These are phyloP conservation scores for Cladopsammia gracilis DNA, from an alignment of 64 coral and sea anemone species.

Conservation along the genomic window DNA sequence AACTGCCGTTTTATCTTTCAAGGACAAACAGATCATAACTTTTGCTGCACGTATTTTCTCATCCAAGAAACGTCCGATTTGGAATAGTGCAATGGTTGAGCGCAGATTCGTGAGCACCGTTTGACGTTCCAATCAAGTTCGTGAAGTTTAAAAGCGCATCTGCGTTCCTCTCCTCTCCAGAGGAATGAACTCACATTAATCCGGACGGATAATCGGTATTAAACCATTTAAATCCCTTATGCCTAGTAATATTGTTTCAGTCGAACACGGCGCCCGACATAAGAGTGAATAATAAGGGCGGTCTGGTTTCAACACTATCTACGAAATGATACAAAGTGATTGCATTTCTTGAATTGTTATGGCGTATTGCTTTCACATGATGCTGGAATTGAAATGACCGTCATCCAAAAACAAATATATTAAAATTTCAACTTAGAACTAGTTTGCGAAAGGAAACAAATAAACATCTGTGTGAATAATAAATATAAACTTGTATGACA, in stretches of 20 bases:
- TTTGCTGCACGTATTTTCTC: background rate
- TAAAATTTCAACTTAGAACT: background rate
- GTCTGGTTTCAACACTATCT: slow-evolving; percentile 46
- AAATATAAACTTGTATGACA: background rate
- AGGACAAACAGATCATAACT: background rate
- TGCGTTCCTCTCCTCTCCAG: background rate
- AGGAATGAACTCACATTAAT: slow-evolving; percentile 19
- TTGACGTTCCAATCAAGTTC: background rate
- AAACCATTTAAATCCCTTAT: slow-evolving; percentile 10
- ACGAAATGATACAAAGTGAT: slow-evolving; percentile 39
- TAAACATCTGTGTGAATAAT: background rate
- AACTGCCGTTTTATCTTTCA: background rate
- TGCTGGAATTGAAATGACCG: slow-evolving; percentile 1
- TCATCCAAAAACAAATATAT: background rate
- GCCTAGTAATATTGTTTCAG: slow-evolving; percentile 1
- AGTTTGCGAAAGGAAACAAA: background rate
- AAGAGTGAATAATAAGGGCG: background rate
- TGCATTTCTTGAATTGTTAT: slow-evolving; percentile 49
- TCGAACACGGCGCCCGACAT: slow-evolving; percentile 13
- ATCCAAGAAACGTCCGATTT: background rate
- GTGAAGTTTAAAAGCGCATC: background rate
- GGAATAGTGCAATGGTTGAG: background rate
- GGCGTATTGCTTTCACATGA: slow-evolving; percentile 17
- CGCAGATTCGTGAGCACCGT: background rate
- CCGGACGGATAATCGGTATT: background rate